A percentile compares a stretch with the other conserved stretches of the same genome.
Evolutionary conservation across 2,113 vertebrate genomes (phyloP).

Genomic region (Bubalus kerabau): DNA sequence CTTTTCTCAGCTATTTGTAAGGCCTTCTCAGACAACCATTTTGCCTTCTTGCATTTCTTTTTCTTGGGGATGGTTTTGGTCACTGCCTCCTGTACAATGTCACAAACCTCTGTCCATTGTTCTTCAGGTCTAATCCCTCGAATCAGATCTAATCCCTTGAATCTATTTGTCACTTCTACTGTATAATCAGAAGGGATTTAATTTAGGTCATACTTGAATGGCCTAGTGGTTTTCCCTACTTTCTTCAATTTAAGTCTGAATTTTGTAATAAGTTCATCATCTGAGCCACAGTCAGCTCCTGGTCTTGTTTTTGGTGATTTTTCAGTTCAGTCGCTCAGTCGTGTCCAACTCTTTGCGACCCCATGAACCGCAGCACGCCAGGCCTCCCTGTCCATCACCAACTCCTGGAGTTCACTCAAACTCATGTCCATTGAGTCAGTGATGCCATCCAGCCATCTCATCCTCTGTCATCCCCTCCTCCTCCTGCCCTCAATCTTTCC

Average conservation of each 20-base stretch:
- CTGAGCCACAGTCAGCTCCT: not conserved
- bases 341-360: rapidly evolving
- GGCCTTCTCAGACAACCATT: not conserved
- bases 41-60: not conserved
- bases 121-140: not conserved
- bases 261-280: not conserved
- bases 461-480: not conserved
- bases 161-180: not conserved
- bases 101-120: not conserved
- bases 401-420: rapidly evolving
- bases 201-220: not conserved
- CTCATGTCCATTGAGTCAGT: not conserved
- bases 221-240: not conserved
- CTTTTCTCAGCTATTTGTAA: not conserved
- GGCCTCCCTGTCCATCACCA: not conserved
- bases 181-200: not conserved
- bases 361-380: not conserved
- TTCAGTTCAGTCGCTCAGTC: not conserved
- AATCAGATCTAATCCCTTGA: not conserved
- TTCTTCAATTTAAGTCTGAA: not conserved
- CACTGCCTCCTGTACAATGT: not conserved
- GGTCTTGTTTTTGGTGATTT: not conserved
- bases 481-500: not conserved
- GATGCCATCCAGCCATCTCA: not conserved
- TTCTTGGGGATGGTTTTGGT: not conserved